Evolutionary conservation across 1,140 invertebrate species (phyloP), one percentile per base, ranked within the genome.

Genomic region (Fragariocoptes setiger): DNA sequence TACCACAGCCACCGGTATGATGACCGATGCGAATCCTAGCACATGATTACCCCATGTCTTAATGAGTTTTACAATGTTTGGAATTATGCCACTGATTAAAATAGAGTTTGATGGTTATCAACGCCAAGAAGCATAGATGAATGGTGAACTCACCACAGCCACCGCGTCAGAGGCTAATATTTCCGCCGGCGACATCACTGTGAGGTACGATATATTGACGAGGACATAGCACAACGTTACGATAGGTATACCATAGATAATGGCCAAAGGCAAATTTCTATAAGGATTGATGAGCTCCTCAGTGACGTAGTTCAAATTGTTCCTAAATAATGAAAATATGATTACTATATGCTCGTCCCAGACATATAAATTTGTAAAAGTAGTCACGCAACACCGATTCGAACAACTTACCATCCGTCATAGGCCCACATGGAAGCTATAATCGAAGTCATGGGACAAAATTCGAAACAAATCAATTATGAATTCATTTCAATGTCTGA

Each of bases 251-350:
- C 76, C 82, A 35, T 88, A 78, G n/a, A 74, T 61, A 46, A 90
- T 86, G 40, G 80, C 79, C 12, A 70, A 64, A 0, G 78, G 88
- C 38, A 95, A 65, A 59, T 95, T 95, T 56, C 76, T 82, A 56
- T 79, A 80, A 37, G 90, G 90, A 58, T 94, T 83, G 57, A 92
- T 82, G 46, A 99, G 78, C 64, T 99, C 90, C 61, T 97, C 90
- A 35, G 90, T 92, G 16, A 95, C 86, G 63, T 92, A 95, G 61
- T 94, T 95, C 37, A 94, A 65, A 60, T 92, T 94, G 59, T 94
- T 95, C 62, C 60, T 62, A 43, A 31, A 15, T 44, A 37, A 52
- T 51, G 48, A 42, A 19, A 48, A 48, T n/a, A n/a, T n/a, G n/a
- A n/a, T n/a, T n/a, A n/a, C n/a, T n/a, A n/a, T n/a, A n/a, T n/a